phyloP scores from a whole-genome alignment of 2,797 vertebrate species.

The Catharus ustulatus region DNA sequence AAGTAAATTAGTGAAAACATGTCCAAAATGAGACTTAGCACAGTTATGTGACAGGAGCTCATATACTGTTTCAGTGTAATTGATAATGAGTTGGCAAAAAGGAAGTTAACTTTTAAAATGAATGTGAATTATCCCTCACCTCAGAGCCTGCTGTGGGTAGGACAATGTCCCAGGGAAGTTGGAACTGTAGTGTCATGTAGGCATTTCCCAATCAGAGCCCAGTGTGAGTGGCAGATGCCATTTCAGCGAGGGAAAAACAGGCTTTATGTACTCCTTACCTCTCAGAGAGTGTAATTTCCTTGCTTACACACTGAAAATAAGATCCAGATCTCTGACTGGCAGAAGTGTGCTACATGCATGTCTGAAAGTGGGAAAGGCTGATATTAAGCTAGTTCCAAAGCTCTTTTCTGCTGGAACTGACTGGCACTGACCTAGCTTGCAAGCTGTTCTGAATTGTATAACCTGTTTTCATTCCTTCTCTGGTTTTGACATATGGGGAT shows the following conservation, averaged over 20 bases:
- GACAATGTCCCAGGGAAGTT: neutral
- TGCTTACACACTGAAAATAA: constrained; percentile 11
- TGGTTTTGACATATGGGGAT: neutral
- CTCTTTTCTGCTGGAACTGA: neutral
- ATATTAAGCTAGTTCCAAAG: neutral
- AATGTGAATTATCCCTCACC: neutral
- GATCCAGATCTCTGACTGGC: neutral
- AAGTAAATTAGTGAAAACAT: neutral
- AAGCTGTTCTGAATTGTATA: neutral
- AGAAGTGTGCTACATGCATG: neutral
- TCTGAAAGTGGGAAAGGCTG: neutral
- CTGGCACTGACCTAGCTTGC: neutral
- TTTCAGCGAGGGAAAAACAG: neutral
- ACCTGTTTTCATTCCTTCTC: neutral
- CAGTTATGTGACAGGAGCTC: neutral
- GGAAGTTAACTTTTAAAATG: neutral
- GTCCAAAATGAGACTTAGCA: neutral
- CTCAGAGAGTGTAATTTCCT: constrained; percentile 13
- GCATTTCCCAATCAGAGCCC: neutral
- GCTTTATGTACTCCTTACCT: neutral
- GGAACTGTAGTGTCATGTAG: neutral
- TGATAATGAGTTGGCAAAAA: neutral
- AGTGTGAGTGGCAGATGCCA: neutral
- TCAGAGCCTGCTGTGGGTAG: neutral
- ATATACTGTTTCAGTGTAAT: neutral